Evolutionary conservation across 2,888 invertebrate genomes (phyloP).

Genomic region (Ormia ochracea): DNA sequence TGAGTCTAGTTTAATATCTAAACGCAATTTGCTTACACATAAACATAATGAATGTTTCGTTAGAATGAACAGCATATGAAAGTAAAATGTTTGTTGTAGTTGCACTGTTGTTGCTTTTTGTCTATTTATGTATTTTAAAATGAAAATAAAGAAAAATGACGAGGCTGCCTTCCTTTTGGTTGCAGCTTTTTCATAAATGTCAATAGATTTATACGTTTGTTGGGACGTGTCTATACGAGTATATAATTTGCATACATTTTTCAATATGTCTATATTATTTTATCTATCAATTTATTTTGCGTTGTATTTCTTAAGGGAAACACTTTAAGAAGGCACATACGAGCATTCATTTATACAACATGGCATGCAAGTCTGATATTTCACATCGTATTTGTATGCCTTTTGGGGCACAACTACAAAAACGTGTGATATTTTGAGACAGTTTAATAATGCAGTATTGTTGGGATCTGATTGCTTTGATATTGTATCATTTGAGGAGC

Average conservation of each 20-base stretch:
- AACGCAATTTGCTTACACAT: not conserved
- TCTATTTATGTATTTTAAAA: not conserved
- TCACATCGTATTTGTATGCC: not conserved
- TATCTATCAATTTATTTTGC: constrained; percentile 33
- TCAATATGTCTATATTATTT: not conserved
- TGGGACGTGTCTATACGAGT: not conserved
- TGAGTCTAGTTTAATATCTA: not conserved
- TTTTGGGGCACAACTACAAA: not conserved
- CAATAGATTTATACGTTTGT: not conserved
- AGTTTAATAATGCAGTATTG: constrained; percentile 1
- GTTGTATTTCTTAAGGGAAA: not conserved
- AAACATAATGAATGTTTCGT: not conserved
- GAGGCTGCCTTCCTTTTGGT: not conserved
- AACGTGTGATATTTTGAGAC: constrained; percentile 6
- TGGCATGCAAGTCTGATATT: not conserved
- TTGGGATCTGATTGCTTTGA: not conserved
- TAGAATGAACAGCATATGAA: not conserved
- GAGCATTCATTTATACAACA: constrained; percentile 19
- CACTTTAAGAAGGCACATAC: not conserved
- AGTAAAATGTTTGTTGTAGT: not conserved
- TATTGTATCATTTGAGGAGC: not conserved
- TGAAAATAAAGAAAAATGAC: not conserved
- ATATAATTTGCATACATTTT: not conserved
- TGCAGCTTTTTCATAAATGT: not conserved
- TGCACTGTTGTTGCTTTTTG: not conserved